Base-by-base conservation (phyloP, 2,797 vertebrate genomes). In the Cyclura pinguis region DNA sequence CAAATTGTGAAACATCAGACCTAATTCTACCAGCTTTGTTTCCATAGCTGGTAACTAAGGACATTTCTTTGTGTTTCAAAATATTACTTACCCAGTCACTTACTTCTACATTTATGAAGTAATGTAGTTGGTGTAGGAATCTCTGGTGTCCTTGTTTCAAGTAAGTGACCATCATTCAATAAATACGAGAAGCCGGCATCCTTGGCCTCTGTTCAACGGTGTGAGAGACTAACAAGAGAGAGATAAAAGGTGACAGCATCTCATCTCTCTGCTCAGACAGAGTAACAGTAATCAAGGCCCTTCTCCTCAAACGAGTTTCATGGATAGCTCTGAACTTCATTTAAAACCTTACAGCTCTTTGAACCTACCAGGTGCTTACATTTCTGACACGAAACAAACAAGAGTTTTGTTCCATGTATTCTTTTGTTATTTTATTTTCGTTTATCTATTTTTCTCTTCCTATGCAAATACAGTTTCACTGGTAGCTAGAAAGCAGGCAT, bases 381-480 rank as follows among this genome's bases (percentile, higher is more conserved):
- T 80, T 6, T 90, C 86, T 35, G 20, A 22, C 38, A 88, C 38
- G 4, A 72, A 69, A 42, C 8, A 42, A 57, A 83, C 55, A 42
- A 87, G 10, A 38, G 22, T 1, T 47, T 80, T 57, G 13, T 22
- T 74, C 52, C 72, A 90, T 35, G 24, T 91, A 91, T 93, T 83
- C 50, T 55, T 74, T 22, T 22, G 32, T 7, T 10, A 14, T 22
- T 7, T 18, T 12, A 20, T 89, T 90, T 88, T 29, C 74, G 80
- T 88, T 64, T 72, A 35, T 52, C 92, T 94, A 59, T 91, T 59
- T 57, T 84, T n/a, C 2, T 20, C 2, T 20, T 78, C 29, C 20
- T 4, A 27, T 67, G 73, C 47, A 32, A 81, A 67, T 95, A 91
- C 92, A 94, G 92, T 95, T 94, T 87, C 32, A 89, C 91, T 84